These are phyloP conservation scores for Virgularia gustaviana DNA, from an alignment of 92 coral and sea anemone species.

Conservation along the genomic window DNA sequence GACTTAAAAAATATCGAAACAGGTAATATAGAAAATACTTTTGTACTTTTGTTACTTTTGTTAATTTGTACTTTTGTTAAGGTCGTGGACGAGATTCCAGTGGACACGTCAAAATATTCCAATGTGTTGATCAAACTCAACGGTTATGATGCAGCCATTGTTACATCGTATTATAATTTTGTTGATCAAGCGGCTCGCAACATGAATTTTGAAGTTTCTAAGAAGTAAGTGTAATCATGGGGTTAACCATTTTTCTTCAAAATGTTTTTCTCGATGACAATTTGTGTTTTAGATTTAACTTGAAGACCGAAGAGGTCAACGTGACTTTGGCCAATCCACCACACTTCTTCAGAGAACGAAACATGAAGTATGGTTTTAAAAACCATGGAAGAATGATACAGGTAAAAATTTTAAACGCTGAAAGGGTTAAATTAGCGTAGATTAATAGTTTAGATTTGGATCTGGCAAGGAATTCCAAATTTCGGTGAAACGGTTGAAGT, in stretches of 20 bases:
- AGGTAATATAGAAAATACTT: background rate
- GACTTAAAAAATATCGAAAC: background rate
- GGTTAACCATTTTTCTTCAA: background rate
- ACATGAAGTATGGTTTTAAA: constrained; percentile 65
- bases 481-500: too few species aligned
- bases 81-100: constrained; percentile 24
- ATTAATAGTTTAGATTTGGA: too few species aligned
- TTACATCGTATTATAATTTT: constrained; percentile 80
- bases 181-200: constrained; percentile 67
- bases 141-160: constrained; percentile 73
- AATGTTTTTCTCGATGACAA: background rate
- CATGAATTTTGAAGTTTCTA: constrained; percentile 76
- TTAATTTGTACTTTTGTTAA: background rate
- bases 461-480: too few species aligned
- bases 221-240: constrained; percentile 58
- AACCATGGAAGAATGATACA: constrained; percentile 89
- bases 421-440: too few species aligned
- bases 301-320: constrained; percentile 69
- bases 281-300: constrained; percentile 62
- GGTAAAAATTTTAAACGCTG: too few species aligned
- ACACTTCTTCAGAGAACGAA: constrained; percentile 78
- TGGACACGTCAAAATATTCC: constrained; percentile 51
- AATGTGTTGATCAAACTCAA: constrained; percentile 77
- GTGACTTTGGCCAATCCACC: constrained; percentile 82
- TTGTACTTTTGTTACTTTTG: background rate